phyloP scores from a whole-genome alignment of 2,888 invertebrate species.

The Hirudinaria manillensis region DNA sequence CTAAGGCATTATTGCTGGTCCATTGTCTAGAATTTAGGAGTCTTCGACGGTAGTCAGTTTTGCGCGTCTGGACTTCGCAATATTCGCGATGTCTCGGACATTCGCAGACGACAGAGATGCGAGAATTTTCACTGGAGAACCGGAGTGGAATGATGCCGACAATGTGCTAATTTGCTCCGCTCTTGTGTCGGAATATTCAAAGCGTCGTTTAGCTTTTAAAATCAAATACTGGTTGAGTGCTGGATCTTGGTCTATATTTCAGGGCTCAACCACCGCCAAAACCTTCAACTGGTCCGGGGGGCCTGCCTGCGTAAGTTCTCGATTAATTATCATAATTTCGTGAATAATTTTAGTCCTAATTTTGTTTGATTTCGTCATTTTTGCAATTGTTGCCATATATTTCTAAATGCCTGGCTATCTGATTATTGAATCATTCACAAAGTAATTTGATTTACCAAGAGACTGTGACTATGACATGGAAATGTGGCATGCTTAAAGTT shows the following conservation, averaged over 20 bases:
- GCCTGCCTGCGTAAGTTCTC: constrained; percentile 44
- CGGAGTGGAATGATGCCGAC: neutral
- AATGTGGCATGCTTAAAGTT: no score
- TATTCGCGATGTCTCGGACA: neutral
- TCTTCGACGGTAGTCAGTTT: neutral
- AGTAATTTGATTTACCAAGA: neutral
- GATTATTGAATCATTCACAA: neutral
- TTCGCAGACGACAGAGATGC: neutral
- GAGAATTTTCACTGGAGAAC: neutral
- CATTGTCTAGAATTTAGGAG: neutral
- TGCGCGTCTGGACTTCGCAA: neutral
- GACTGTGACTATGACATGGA: neutral
- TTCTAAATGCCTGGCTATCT: neutral
- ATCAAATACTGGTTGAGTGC: neutral
- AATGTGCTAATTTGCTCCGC: constrained; percentile 1
- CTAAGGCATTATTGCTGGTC: neutral
- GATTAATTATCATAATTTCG: no score
- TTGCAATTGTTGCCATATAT: neutral
- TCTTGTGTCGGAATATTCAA: neutral
- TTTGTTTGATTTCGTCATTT: constrained; percentile 1
- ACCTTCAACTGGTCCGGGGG: constrained; percentile 48
- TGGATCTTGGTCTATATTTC: neutral
- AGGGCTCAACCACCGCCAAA: constrained; percentile 40
- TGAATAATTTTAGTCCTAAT: neutral
- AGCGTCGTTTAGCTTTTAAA: neutral